phyloP scores from a whole-genome alignment of 2,888 invertebrate species.

The Scaptomyza polygonia region DNA sequence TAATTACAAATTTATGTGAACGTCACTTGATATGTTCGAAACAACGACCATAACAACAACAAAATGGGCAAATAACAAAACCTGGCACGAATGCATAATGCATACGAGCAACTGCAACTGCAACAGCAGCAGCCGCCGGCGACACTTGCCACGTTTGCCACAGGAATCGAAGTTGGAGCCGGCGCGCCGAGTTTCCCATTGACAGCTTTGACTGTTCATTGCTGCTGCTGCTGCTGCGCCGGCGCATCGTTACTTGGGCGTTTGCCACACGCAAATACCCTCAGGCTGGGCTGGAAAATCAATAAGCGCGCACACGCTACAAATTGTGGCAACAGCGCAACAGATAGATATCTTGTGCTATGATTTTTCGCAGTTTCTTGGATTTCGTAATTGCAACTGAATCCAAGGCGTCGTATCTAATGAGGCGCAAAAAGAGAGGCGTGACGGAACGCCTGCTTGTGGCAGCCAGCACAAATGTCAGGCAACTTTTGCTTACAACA shows the following conservation, averaged over 20 bases:
- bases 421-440: conserved; percentile 76
- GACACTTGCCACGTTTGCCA: conserved; percentile 59
- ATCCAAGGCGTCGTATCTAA: conserved; percentile 51
- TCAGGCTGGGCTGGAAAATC: conserved; percentile 55
- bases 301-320: conserved; percentile 73
- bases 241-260: conserved; percentile 56
- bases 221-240: conserved; percentile 33
- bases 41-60: conserved; percentile 32
- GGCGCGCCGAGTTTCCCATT: conserved; percentile 16
- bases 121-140: conserved; percentile 30
- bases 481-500: conserved; percentile 73
- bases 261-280: conserved; percentile 56
- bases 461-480: conserved; percentile 58
- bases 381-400: conserved; percentile 39
- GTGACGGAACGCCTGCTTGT: conserved; percentile 64
- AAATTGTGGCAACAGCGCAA: conserved; percentile 61
- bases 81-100: conserved; percentile 63
- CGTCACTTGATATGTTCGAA: conserved; percentile 45
- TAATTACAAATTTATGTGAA: conserved; percentile 78
- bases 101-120: conserved; percentile 14
- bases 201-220: conserved; percentile 13
- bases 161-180: conserved; percentile 32
- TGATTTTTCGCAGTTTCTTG: conserved; percentile 13
- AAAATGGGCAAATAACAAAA: conserved; percentile 47
- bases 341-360: conserved; percentile 2